Evolutionary conservation across 2,113 vertebrate genomes (phyloP).

Genomic region (Dromiciops gliroides): DNA sequence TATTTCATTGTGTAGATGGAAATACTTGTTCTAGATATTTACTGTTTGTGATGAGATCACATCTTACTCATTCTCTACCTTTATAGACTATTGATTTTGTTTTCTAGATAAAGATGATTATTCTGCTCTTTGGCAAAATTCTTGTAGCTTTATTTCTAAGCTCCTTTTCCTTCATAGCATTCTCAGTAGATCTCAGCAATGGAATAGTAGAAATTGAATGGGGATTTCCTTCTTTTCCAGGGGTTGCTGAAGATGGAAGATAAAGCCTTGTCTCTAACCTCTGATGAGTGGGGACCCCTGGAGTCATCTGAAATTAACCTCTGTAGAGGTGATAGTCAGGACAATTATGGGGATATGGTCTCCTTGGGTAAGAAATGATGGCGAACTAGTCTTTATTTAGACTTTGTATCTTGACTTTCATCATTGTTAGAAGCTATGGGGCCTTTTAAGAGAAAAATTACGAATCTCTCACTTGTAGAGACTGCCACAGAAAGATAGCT

Average conservation of each 20-base stretch:
- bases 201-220: neutral
- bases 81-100: neutral
- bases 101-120: neutral
- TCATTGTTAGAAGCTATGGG: neutral
- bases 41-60: neutral
- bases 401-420: neutral
- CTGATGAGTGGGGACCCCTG: neutral
- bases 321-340: neutral
- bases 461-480: neutral
- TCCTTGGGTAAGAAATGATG: neutral
- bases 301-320: neutral
- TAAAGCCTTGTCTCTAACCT: neutral
- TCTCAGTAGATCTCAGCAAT: neutral
- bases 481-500: neutral
- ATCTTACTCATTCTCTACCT: neutral
- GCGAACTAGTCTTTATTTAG: neutral
- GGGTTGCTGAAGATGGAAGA: neutral
- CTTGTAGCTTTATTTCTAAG: neutral
- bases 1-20: neutral
- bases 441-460: neutral
- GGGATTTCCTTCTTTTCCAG: neutral
- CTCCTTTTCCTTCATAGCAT: neutral
- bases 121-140: neutral
- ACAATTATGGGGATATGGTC: neutral
- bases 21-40: neutral